Evolutionary conservation across 2,113 vertebrate species (phyloP).

Genomic region (Himantopus leucocephalus): DNA sequence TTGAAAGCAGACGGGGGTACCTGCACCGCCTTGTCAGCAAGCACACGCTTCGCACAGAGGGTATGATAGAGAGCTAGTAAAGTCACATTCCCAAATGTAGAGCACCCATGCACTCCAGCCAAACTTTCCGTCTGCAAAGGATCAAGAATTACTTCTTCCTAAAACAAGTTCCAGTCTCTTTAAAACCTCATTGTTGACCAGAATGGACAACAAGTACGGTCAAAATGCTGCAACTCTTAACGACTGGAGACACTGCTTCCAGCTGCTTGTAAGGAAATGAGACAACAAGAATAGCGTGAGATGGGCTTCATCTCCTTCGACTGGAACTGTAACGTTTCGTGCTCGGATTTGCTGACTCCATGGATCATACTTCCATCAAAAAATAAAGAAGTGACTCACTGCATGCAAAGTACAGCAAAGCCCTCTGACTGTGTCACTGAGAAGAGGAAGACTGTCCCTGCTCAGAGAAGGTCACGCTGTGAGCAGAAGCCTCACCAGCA

Average conservation of each 20-base stretch:
- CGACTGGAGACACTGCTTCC: not conserved
- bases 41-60: rapidly evolving
- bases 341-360: not conserved
- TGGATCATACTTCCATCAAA: not conserved
- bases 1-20: not conserved
- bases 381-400: not conserved
- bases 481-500: not conserved
- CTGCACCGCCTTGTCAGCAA: rapidly evolving
- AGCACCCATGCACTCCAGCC: not conserved
- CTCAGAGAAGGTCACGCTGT: not conserved
- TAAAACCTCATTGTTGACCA: not conserved
- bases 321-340: not conserved
- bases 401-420: not conserved
- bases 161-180: not conserved
- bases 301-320: not conserved
- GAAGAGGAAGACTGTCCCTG: not conserved
- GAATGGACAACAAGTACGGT: not conserved
- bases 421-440: not conserved
- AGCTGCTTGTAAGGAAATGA: not conserved
- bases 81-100: not conserved
- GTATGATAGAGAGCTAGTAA: not conserved
- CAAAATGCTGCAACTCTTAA: not conserved
- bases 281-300: not conserved
- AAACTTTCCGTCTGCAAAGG: not conserved
- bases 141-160: not conserved